Evolutionary conservation across 2,113 vertebrate genomes (phyloP), one percentile per base, ranked within the genome.

Genomic region (Datnioides undecimradiatus): DNA sequence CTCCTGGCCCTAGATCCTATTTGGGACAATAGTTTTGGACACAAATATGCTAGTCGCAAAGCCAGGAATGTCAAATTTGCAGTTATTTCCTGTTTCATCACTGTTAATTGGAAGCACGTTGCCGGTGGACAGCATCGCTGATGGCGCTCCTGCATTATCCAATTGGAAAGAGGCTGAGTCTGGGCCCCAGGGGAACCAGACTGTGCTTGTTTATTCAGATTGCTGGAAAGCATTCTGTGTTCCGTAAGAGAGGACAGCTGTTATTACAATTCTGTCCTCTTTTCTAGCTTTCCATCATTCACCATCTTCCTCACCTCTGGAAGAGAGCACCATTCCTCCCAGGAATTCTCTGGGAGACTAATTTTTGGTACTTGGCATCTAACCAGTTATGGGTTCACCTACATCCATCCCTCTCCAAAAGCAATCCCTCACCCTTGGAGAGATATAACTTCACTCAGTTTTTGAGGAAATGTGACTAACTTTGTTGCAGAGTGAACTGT

Each of bases 71-170:
- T 91, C 83, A 92, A 88, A 90, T 91, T 86, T 80, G 85, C 85
- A 87, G 88, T 91, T 94, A 90, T 93, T 95, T 95, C 91, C 95
- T 92, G 91, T 94, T 94, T 95, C 92, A 93, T 95, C 91, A 93
- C 80, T 83, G 87, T 70, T 95, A 94, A 95, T 94, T 94, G 86
- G 82, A 95, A 94, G 92, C 93, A 95, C 3, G 93, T 94, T 94
- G 88, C 54, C 33, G 57, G 77, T 59, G 62, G 80, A 88, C 58
- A 76, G 77, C 84, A 23, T 63, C 54, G 85, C 80, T 86, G 81
- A 91, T 75, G 86, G 88, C 55, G 52, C 83, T 87, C 74, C 79
- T 73, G 78, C 89, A 76, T 82, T 73, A 68, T 90, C 87, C 88
- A 89, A 81, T 91, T 81, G 80, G 78, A 90, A 86, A 51, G 72